Conservation (phyloP, 2,888 invertebrate genomes). For the Drosophila suboccidentalis region DNA sequence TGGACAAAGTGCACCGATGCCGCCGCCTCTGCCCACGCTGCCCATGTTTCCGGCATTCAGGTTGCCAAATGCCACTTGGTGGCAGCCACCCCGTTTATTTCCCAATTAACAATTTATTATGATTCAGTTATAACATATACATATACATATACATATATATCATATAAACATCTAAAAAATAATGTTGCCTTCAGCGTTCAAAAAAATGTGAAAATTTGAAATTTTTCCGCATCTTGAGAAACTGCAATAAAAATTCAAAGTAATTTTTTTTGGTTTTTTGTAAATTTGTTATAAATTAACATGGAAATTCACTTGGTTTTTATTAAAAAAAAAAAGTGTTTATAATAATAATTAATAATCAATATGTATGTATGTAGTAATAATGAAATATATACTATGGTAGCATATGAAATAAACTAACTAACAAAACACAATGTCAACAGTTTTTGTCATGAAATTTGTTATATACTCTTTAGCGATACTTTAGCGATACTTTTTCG, state of each 20-base stretch:
- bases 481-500: constrained; percentile 9
- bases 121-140: constrained; percentile 25
- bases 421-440: constrained; percentile 50
- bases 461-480: constrained; percentile 18
- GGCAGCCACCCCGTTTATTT: constrained; percentile 21
- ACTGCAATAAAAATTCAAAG: constrained; percentile 50
- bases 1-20: not conserved
- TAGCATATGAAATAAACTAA: constrained; percentile 48
- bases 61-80: constrained; percentile 25
- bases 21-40: constrained; percentile 22
- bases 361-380: constrained; percentile 34
- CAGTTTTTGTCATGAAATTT: constrained; percentile 32
- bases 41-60: constrained; percentile 24
- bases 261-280: constrained; percentile 1
- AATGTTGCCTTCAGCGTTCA: constrained; percentile 49
- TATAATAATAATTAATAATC: constrained; percentile 25
- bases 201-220: constrained; percentile 62
- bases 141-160: constrained; percentile 19
- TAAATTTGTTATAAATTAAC: constrained; percentile 24
- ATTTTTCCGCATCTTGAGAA: constrained; percentile 64
- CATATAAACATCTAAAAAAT: constrained; percentile 6
- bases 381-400: constrained; percentile 38
- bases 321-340: constrained; percentile 36
- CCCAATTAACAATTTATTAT: constrained; percentile 30
- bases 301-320: constrained; percentile 44